Conservation (phyloP, 2,797 vertebrate species). For the Choloepus didactylus region DNA sequence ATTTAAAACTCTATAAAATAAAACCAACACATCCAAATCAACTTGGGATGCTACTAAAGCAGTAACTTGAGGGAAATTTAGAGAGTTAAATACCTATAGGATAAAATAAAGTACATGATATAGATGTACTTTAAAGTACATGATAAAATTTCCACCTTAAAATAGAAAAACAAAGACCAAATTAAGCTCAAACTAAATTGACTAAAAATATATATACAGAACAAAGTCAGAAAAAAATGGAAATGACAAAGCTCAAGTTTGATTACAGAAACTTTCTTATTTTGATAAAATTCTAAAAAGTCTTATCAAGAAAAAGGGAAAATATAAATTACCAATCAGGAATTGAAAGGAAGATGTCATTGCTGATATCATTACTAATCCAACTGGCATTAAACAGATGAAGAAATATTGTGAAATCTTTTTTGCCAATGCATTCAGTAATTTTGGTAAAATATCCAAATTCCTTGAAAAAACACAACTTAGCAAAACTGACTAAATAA, state of each 20-base stretch:
- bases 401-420: neutral
- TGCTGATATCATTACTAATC: neutral
- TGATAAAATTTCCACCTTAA: neutral
- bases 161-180: neutral
- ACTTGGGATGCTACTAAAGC: neutral
- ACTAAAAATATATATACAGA: neutral
- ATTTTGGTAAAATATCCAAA: neutral
- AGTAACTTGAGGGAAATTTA: neutral
- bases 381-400: neutral
- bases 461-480: neutral
- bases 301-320: neutral
- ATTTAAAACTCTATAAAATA: neutral
- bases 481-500: neutral
- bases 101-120: neutral
- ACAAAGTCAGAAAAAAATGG: neutral
- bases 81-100: neutral
- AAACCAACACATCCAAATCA: neutral
- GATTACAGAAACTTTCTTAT: neutral
- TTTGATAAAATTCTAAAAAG: neutral
- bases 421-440: neutral
- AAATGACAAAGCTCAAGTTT: neutral
- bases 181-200: neutral
- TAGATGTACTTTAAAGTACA: too few relatives aligned
- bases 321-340: neutral
- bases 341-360: neutral